Conservation (phyloP, 1,140 invertebrate species). For the Glomeris maerens region DNA sequence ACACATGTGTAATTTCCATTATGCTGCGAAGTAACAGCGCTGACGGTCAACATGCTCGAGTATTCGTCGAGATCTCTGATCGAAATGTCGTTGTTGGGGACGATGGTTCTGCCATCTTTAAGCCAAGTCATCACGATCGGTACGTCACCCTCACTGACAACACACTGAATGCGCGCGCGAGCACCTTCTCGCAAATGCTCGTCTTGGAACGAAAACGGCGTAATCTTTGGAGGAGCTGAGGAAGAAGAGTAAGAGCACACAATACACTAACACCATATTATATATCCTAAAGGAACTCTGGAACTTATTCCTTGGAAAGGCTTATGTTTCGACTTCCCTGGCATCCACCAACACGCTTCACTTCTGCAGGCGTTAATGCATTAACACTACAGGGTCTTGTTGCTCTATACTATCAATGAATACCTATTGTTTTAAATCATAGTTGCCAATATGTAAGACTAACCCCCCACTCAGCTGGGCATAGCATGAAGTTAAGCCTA, state of each 20-base stretch:
- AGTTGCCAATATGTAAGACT: no score
- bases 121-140: slow-evolving; percentile 53
- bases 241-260: slow-evolving; percentile 3
- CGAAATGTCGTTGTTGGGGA: slow-evolving; percentile 27
- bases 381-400: no score
- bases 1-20: slow-evolving; percentile 36
- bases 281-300: no score
- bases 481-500: no score
- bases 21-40: slow-evolving; percentile 29
- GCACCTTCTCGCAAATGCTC: slow-evolving; percentile 29
- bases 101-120: slow-evolving; percentile 43
- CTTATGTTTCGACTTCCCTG: no score
- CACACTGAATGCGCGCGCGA: slow-evolving; percentile 32
- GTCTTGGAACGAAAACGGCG: slow-evolving; percentile 28
- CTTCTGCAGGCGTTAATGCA: no score
- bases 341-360: no score
- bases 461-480: no score
- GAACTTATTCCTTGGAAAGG: no score
- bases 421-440: no score
- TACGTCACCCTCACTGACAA: slow-evolving; percentile 42
- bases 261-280: no score
- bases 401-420: no score
- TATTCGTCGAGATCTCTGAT: slow-evolving; percentile 49
- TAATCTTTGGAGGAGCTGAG: slow-evolving; percentile 33
- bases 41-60: slow-evolving; percentile 45